These are phyloP conservation scores for Rhopalosiphum nymphaeae DNA, from an alignment of 2,888 invertebrate species.

Conservation along the genomic window DNA sequence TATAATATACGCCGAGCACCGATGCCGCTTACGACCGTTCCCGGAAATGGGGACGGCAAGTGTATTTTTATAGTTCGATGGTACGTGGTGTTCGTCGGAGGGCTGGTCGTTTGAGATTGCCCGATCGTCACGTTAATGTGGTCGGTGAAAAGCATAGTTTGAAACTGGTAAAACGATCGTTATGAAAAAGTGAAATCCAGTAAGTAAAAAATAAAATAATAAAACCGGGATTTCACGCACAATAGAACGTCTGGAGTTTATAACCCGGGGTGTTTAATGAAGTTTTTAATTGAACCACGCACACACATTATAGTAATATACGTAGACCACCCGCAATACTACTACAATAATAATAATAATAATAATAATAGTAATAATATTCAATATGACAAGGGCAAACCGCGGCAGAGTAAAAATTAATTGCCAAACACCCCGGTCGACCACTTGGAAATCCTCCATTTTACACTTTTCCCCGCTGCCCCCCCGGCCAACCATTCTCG, in stretches of 20 bases:
- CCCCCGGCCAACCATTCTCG: background rate
- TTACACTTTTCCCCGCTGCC: background rate
- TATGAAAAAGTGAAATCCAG: background rate
- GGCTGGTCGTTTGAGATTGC: background rate
- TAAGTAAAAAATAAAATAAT: constrained; percentile 28
- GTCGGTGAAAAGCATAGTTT: background rate
- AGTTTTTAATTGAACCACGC: constrained; percentile 26
- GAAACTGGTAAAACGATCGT: background rate
- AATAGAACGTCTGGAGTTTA: constrained; percentile 19
- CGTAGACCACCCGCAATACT: background rate
- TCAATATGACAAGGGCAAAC: background rate
- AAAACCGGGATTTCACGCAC: background rate
- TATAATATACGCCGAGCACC: background rate
- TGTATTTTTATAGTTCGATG: background rate
- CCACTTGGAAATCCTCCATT: background rate
- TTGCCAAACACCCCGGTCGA: constrained; percentile 6
- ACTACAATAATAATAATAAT: background rate
- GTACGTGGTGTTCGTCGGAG: background rate
- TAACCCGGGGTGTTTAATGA: background rate
- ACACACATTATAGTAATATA: background rate
- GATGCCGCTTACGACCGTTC: background rate
- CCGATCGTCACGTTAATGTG: background rate
- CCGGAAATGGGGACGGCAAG: background rate
- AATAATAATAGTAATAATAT: background rate
- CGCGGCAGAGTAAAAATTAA: constrained; percentile 3